These are phyloP conservation scores for Saccostrea echinata DNA, from an alignment of 1,140 invertebrate species.

Conservation along the genomic window DNA sequence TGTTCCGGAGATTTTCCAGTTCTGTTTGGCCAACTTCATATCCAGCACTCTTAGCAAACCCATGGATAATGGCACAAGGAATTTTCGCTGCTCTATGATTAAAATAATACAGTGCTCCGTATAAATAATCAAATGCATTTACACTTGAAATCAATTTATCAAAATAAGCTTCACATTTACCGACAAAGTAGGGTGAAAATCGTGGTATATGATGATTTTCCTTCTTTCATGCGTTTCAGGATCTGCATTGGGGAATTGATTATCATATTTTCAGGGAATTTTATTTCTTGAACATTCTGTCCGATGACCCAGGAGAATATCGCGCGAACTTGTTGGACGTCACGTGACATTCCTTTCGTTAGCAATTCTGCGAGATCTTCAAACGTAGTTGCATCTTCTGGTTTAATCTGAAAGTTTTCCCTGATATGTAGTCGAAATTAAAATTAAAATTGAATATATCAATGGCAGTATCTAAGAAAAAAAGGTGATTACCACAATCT, in stretches of 20 bases:
- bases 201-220: conserved; percentile 41
- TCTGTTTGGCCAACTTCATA: conserved; percentile 97
- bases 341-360: conserved; percentile 47
- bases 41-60: conserved; percentile 97
- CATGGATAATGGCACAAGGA: conserved; percentile 98
- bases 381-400: conserved; percentile 26
- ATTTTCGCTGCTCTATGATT: conserved; percentile 92
- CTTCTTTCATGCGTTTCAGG: conserved; percentile 52
- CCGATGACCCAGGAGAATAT: conserved; percentile 54
- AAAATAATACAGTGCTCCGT: not conserved
- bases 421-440: too few relatives aligned
- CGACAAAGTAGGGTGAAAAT: conserved; percentile 60
- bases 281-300: conserved; percentile 44
- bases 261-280: conserved; percentile 41
- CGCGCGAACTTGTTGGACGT: conserved; percentile 55
- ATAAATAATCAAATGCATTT: not conserved
- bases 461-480: too few relatives aligned
- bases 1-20: conserved; percentile 86
- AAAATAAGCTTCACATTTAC: conserved; percentile 16
- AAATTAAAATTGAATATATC: too few relatives aligned
- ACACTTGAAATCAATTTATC: too few relatives aligned
- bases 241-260: conserved; percentile 43
- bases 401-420: conserved; percentile 14
- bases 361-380: conserved; percentile 42
- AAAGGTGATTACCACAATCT: too few relatives aligned